Percentiles rank a stretch among this genome's conserved stretches.
These are phyloP conservation scores for Bucorvus abyssinicus DNA, from an alignment of 2,797 vertebrate species.

Conservation along the genomic window DNA sequence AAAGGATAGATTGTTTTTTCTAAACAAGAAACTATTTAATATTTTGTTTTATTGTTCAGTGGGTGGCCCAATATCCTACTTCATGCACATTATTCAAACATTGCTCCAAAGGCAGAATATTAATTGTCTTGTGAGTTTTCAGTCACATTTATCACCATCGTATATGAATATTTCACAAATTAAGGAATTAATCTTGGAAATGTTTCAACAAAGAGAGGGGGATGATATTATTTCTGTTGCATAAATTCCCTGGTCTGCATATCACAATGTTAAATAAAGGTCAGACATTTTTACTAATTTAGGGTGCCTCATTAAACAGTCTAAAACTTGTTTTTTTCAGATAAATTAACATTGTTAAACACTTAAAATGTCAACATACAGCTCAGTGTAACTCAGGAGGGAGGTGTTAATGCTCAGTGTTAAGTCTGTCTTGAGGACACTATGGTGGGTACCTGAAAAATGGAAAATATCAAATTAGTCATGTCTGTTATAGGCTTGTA, in stretches of 20 bases:
- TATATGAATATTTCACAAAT: neutral
- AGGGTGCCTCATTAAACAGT: neutral
- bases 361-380: neutral
- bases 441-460: neutral
- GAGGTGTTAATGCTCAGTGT: neutral
- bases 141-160: neutral
- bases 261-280: neutral
- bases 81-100: neutral
- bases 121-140: neutral
- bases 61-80: neutral
- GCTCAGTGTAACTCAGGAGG: neutral
- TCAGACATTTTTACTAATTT: neutral
- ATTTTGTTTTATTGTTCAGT: conserved; percentile 19
- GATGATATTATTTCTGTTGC: neutral
- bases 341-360: neutral
- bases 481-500: neutral
- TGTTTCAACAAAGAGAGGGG: neutral
- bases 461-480: neutral
- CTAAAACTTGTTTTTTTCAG: neutral
- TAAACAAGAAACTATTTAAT: neutral
- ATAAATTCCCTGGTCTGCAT: neutral
- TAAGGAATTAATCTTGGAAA: neutral
- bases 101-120: neutral
- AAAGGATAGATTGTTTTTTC: neutral
- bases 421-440: neutral